Evolutionary conservation across 2,797 vertebrate species (phyloP).

Genomic region (Aselliscus stoliczkanus): DNA sequence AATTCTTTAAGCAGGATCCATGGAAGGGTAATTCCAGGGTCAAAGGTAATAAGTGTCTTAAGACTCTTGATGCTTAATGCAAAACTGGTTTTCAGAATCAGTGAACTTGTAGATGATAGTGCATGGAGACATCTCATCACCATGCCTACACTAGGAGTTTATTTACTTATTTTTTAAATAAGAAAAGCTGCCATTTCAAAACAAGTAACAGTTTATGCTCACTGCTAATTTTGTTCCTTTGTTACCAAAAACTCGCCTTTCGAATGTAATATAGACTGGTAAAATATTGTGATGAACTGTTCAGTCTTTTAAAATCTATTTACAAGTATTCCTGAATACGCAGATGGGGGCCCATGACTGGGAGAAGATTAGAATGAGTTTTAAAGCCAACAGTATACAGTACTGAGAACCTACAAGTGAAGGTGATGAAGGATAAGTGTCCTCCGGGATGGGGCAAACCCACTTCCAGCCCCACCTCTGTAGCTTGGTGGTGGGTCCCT

Average conservation of each 20-base stretch:
- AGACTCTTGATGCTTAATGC: background rate
- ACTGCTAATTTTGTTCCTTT: background rate
- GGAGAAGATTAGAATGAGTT: background rate
- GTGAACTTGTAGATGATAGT: background rate
- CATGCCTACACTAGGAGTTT: background rate
- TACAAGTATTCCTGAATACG: background rate
- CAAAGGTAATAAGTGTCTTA: background rate
- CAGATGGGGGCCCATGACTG: background rate
- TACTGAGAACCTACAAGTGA: background rate
- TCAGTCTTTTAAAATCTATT: background rate
- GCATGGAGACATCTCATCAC: background rate
- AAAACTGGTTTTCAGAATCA: background rate
- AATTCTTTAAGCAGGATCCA: background rate
- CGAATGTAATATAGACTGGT: background rate
- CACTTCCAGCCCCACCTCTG: accelerated
- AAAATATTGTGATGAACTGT: background rate
- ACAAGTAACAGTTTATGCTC: background rate
- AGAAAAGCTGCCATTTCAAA: background rate
- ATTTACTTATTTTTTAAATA: background rate
- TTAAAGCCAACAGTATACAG: background rate
- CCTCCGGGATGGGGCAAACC: accelerated
- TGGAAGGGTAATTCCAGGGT: background rate
- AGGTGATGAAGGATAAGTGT: background rate
- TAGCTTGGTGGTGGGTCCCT: background rate
- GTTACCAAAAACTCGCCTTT: background rate